Base-by-base conservation (phyloP, 2,888 invertebrate genomes). In the Osedax fenrisi region DNA sequence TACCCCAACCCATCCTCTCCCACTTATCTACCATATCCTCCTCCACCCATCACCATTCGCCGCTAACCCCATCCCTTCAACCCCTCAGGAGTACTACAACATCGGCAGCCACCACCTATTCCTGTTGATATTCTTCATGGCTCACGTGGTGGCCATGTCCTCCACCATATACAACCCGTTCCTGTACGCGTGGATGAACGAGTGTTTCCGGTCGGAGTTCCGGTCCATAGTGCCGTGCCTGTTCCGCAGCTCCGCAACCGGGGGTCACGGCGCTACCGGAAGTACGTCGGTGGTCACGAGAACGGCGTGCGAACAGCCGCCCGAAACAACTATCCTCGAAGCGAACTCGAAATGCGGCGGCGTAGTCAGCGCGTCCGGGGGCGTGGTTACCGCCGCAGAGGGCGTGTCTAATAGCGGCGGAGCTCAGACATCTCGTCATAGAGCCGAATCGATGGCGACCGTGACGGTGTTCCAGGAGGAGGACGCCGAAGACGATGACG, bases 161-260 rank as follows among this genome's bases (percentile, higher is more conserved):
- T 92, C 92, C 75, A 92, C 91, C 1, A 92, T 92, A 84, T 94
- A 94, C 87, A 94, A 94, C 84, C 93, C 93, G 0, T 92, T 94
- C 83, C 87, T 94, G 17, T 94, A 94, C 86, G 94, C 94, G 22
- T 94, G 94, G 93, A 88, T 94, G 84, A 95, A 94, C 85, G 94
- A 93, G 79, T 92, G 92, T 85, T 94, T 94, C 84, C 88, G 92
- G 70, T 92, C 92, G 82, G 92, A 92, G 83, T 92, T 92, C 85
- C 91, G 84, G 77, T 81, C 80, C 25, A 82, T 85, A 2, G 79
- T 85, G 27, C 85, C 85, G 17, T 83, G 81, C 75, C 78, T 83
- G n/a, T 83, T 83, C 75, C 77, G 80, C 80, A 72, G 81, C 80
- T 41, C 41, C 41, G 41, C 5, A 17, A 41, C 41, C 17, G 17